Base-by-base conservation (phyloP, 2,113 vertebrate species). In the Brachirus orientalis region DNA sequence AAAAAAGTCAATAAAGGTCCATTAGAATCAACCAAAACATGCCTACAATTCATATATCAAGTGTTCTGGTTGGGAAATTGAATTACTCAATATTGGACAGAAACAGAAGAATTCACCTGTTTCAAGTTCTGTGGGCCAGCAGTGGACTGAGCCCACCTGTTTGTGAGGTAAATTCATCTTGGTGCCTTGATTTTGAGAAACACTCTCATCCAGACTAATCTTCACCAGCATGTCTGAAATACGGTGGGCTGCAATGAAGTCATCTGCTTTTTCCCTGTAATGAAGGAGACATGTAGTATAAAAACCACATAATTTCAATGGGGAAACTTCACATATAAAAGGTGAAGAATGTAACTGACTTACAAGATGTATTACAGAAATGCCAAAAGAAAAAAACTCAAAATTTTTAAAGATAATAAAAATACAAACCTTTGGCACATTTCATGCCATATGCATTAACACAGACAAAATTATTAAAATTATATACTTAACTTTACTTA, bases 241-340 rank as follows among this genome's bases (percentile, higher is more conserved):
- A 38, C 51, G 78, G 8, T 92, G 91, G 20, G 86, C 90, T 46
- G 93, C 93, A 62, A 92, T 79, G 63, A 85, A 89, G 63, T 90
- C 91, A 3, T 89, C 89, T 38, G 83, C 85, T 75, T 83, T 77
- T 69, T 92, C 93, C 84, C 96, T 97, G 62, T 53, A 41, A 63
- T 7, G 22, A 75, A 20, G 22, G 3, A 4, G 4, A 12, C 2
- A 60, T 5, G 8, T 28, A 8, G n/a, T 11, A 22, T 57, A 65
- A 17, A 63, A 1, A 57, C 12, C 6, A 17, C 22, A 8, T 17
- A 17, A 6, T 28, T 28, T 28, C 28, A 28, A 28, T 28, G 28
- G 28, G 28, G 28, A 28, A 28, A 6, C 28, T 6, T 28, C 6
- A 28, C 28, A 28, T 28, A 28, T 6, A 28, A 28, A 28, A n/a